A percentile compares a stretch with the other conserved stretches of the same genome.
These are phyloP conservation scores for Archips crataeganus DNA, from an alignment of 2,888 invertebrate species.

Conservation along the genomic window DNA sequence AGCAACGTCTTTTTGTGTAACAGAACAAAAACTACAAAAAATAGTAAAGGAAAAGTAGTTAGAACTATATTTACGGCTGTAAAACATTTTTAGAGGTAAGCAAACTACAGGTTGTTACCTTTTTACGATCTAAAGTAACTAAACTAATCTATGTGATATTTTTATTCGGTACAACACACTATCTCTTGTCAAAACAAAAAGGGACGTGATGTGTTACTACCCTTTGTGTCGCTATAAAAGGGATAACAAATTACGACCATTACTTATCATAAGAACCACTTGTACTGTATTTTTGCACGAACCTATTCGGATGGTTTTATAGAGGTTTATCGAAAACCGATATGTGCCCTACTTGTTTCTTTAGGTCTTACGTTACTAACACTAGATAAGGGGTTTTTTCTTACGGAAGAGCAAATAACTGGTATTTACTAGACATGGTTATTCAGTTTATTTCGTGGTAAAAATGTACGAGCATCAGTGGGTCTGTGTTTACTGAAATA, in stretches of 20 bases:
- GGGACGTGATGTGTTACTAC: not conserved
- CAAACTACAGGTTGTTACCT: too few relatives aligned
- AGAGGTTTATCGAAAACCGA: slow-evolving; percentile 48
- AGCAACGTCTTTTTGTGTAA: too few relatives aligned
- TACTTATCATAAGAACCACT: slow-evolving; percentile 32
- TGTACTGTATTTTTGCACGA: slow-evolving; percentile 14
- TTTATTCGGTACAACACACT: too few relatives aligned
- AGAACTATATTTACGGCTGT: too few relatives aligned
- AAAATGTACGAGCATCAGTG: not conserved
- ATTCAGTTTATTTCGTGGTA: not conserved
- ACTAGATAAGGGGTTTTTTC: slow-evolving; percentile 5
- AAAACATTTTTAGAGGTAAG: too few relatives aligned
- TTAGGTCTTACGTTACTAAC: slow-evolving; percentile 17
- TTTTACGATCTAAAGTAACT: too few relatives aligned
- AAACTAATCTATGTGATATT: not conserved
- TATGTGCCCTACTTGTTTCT: slow-evolving; percentile 38
- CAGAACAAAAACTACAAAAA: too few relatives aligned
- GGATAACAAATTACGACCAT: slow-evolving; percentile 29
- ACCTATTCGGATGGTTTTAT: slow-evolving; percentile 23
- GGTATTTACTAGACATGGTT: not conserved
- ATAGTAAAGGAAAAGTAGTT: too few relatives aligned
- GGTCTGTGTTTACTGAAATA: too few relatives aligned
- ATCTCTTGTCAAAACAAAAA: slow-evolving; percentile 16
- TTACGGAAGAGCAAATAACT: not conserved
- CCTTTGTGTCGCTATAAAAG: slow-evolving; percentile 8